A percentile compares a stretch with the other conserved stretches of the same genome.
Evolutionary conservation across 2,113 vertebrate genomes (phyloP).

Genomic region (Apeltes quadracus): DNA sequence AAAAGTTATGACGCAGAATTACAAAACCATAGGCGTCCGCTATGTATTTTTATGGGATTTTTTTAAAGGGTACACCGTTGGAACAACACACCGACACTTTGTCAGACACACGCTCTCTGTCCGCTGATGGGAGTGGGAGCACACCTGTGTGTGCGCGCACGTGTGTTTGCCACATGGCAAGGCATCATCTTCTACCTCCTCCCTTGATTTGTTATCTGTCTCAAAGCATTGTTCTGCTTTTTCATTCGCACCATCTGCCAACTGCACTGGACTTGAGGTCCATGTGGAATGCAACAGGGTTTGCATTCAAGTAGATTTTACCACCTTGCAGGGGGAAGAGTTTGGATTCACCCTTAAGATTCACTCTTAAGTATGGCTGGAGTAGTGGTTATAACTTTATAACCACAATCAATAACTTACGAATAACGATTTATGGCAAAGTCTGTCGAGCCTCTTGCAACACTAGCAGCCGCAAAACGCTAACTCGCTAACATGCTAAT

Average conservation of each 20-base stretch:
- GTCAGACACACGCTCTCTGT: no score
- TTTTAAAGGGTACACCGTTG: neutral
- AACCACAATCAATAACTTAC: no score
- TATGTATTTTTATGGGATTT: conserved; percentile 2
- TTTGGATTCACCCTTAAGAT: conserved; percentile 33
- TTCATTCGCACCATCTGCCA: conserved; percentile 31
- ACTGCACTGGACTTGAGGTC: conserved; percentile 37
- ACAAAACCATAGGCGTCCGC: neutral
- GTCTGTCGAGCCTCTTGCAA: no score
- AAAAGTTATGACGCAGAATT: conserved; percentile 1
- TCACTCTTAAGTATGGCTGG: no score
- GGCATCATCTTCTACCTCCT: conserved; percentile 30
- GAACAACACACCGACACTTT: neutral
- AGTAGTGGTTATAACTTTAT: no score
- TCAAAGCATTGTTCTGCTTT: conserved; percentile 13
- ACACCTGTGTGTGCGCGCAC: no score
- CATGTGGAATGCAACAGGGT: conserved; percentile 22
- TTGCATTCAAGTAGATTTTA: conserved; percentile 23
- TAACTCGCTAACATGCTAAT: no score
- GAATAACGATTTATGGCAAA: no score
- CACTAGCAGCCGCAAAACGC: no score
- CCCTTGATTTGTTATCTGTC: conserved; percentile 26
- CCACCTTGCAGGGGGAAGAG: conserved; percentile 3
- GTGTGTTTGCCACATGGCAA: conserved; percentile 12
- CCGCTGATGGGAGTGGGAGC: no score